A percentile compares a stretch with the other conserved stretches of the same genome.
These are phyloP conservation scores for Todiramphus chloris DNA, from an alignment of 2,113 vertebrate species.

Conservation along the genomic window DNA sequence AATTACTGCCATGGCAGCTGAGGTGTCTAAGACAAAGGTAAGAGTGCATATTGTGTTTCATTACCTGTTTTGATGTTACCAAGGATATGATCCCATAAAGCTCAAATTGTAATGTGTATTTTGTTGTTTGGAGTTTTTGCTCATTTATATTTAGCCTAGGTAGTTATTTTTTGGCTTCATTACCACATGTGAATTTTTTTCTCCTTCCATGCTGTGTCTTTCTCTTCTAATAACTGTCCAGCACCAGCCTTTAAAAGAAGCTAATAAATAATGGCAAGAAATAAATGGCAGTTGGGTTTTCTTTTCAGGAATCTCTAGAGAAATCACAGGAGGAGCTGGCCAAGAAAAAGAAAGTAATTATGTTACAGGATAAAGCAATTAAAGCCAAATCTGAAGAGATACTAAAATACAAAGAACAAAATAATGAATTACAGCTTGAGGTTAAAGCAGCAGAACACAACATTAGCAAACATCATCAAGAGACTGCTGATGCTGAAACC, in stretches of 20 bases:
- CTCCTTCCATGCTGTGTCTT: not conserved
- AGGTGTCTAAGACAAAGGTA: slow-evolving; percentile 87
- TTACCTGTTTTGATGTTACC: not conserved
- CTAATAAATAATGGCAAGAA: not conserved
- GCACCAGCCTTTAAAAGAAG: not conserved
- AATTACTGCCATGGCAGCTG: slow-evolving; percentile 77
- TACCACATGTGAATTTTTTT: not conserved
- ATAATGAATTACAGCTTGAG: slow-evolving; percentile 87
- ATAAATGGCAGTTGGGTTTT: not conserved
- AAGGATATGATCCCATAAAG: not conserved
- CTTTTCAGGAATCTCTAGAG: slow-evolving; percentile 82
- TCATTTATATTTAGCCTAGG: not conserved
- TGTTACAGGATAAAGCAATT: slow-evolving; percentile 83
- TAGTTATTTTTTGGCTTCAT: not conserved
- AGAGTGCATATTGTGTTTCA: not conserved
- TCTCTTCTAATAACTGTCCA: not conserved
- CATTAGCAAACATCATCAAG: slow-evolving; percentile 84
- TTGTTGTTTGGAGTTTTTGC: not conserved
- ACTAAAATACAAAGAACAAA: slow-evolving; percentile 78
- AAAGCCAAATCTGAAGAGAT: slow-evolving; percentile 81
- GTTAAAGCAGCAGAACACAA: slow-evolving; percentile 87
- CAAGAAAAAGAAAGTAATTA: slow-evolving; percentile 85
- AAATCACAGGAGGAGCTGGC: slow-evolving; percentile 84
- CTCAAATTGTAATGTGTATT: not conserved
- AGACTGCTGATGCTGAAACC: slow-evolving; percentile 80